Evolutionary conservation across 2,797 vertebrate genomes (phyloP).

Genomic region (Siniperca obscura): DNA sequence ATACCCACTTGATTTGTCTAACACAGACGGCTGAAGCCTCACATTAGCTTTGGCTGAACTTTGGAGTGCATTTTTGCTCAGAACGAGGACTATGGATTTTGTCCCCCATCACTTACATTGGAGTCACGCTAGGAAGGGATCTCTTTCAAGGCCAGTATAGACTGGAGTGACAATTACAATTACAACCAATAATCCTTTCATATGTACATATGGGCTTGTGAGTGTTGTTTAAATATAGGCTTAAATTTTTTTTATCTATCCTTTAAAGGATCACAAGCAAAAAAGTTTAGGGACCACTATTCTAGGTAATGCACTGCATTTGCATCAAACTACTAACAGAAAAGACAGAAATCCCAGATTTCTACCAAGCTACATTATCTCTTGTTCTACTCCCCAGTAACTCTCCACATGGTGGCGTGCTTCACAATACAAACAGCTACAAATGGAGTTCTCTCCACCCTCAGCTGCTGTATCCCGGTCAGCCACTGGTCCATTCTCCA

Average conservation of each 20-base stretch:
- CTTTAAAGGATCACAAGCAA: background rate
- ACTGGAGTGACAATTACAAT: background rate
- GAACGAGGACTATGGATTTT: no score
- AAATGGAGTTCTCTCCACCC: background rate
- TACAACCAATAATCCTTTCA: background rate
- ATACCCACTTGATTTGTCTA: no score
- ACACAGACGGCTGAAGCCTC: no score
- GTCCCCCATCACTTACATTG: no score
- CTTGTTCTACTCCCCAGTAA: background rate
- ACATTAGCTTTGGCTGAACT: no score
- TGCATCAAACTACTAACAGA: background rate
- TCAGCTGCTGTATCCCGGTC: conserved; percentile 17
- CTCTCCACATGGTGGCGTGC: conserved; percentile 69
- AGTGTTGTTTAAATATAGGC: background rate
- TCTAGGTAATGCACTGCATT: background rate
- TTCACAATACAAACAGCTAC: conserved; percentile 47
- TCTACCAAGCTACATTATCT: background rate
- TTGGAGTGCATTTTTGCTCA: no score
- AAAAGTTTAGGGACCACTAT: background rate
- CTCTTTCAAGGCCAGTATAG: no score
- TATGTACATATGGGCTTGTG: background rate
- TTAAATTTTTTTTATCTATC: no score
- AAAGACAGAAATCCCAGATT: background rate
- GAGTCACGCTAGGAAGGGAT: no score
- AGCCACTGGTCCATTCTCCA: conserved; percentile 21